These are phyloP conservation scores for Yponomeuta malinellus DNA, from an alignment of 2,888 invertebrate species.

Conservation along the genomic window DNA sequence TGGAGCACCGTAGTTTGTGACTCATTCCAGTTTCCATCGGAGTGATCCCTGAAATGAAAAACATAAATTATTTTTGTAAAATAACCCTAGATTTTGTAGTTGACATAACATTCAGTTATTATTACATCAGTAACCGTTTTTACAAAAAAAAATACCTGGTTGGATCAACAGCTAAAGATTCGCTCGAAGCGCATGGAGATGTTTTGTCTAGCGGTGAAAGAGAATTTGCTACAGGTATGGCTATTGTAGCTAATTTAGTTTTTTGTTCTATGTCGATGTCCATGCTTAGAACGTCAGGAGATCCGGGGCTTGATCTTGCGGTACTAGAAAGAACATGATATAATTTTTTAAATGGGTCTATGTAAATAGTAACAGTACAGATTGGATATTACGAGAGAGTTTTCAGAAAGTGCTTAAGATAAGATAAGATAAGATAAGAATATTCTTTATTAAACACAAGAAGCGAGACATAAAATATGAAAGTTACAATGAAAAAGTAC, in stretches of 20 bases:
- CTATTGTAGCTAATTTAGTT: slow-evolving; percentile 43
- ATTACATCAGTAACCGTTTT: background rate
- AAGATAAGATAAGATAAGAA: too few species aligned
- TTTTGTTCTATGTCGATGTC: slow-evolving; percentile 45
- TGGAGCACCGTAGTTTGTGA: slow-evolving; percentile 90
- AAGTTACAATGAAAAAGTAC: too few species aligned
- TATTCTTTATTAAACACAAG: too few species aligned
- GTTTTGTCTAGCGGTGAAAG: slow-evolving; percentile 68
- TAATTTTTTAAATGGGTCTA: background rate
- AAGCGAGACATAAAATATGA: too few species aligned
- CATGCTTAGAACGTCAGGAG: slow-evolving; percentile 63
- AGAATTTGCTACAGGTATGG: slow-evolving; percentile 50
- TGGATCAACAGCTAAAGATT: slow-evolving; percentile 86
- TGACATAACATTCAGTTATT: background rate
- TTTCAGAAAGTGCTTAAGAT: too few species aligned
- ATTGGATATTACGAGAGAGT: background rate
- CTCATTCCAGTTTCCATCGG: slow-evolving; percentile 93
- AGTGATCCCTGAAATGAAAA: slow-evolving; percentile 79
- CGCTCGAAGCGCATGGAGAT: slow-evolving; percentile 88
- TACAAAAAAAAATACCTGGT: slow-evolving; percentile 53
- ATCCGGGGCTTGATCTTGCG: slow-evolving; percentile 80
- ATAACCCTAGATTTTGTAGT: slow-evolving; percentile 2
- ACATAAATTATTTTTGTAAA: background rate
- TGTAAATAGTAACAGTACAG: background rate
- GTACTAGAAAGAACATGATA: slow-evolving; percentile 38